These are phyloP conservation scores for Stegodyphus dumicola DNA, from an alignment of 1,140 invertebrate genomes.

Conservation along the genomic window DNA sequence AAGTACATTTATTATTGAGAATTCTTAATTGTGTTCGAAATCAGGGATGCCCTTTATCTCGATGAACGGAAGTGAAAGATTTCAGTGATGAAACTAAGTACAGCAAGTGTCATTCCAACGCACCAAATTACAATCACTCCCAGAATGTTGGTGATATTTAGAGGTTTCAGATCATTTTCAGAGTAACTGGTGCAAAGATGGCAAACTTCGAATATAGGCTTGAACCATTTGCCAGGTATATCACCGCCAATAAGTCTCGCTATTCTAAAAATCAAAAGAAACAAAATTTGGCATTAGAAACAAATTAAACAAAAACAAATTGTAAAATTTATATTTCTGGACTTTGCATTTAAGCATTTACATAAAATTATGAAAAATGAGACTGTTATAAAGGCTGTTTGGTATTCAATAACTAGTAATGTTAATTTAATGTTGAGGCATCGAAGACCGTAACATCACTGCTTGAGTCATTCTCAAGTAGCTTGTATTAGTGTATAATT, in stretches of 20 bases:
- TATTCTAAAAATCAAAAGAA: conserved; percentile 17
- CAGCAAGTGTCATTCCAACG: neutral
- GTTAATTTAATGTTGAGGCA: too few relatives aligned
- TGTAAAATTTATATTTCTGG: too few relatives aligned
- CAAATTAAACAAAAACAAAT: too few relatives aligned
- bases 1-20: neutral
- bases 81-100: conserved; percentile 4
- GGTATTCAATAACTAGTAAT: too few relatives aligned
- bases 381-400: too few relatives aligned
- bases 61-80: neutral
- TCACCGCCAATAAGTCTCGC: conserved; percentile 8
- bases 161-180: conserved; percentile 30
- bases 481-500: too few relatives aligned
- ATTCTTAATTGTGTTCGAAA: neutral
- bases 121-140: conserved; percentile 21
- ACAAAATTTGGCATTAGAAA: too few relatives aligned
- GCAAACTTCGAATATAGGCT: neutral
- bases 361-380: too few relatives aligned
- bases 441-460: too few relatives aligned
- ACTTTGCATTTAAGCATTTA: too few relatives aligned
- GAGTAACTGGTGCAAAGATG: conserved; percentile 25
- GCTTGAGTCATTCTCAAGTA: too few relatives aligned
- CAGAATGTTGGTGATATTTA: conserved; percentile 9
- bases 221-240: conserved; percentile 41
- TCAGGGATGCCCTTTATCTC: neutral